phyloP scores from a whole-genome alignment of 2,797 vertebrate genomes.

The Synanceia verrucosa region DNA sequence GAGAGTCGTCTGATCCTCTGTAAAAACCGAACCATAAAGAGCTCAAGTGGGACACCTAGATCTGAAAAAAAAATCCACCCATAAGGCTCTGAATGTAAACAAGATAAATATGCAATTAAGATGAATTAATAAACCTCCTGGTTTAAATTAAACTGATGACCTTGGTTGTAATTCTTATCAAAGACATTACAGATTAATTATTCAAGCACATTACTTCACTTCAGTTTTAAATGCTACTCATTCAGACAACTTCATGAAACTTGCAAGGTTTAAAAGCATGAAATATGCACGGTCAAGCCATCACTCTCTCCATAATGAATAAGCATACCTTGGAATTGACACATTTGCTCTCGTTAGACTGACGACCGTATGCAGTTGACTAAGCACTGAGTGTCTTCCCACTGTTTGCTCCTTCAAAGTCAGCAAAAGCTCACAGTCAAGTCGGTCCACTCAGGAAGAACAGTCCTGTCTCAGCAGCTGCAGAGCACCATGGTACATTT shows the following conservation, averaged over 20 bases:
- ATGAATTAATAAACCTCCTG: constrained; percentile 50
- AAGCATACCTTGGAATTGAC: constrained; percentile 79
- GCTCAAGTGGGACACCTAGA: constrained; percentile 1
- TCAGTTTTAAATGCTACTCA: constrained; percentile 81
- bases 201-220: constrained; percentile 81
- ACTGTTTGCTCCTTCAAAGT: constrained; percentile 47
- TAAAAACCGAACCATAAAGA: constrained; percentile 23
- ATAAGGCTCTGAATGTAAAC: constrained; percentile 5
- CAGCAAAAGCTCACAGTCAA: constrained; percentile 50
- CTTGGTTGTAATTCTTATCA: constrained; percentile 74
- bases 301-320: constrained; percentile 82
- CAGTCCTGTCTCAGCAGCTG: constrained; percentile 9
- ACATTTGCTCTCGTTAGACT: constrained; percentile 59
- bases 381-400: constrained; percentile 45
- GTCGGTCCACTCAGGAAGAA: constrained; percentile 23
- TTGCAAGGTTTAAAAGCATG: constrained; percentile 77
- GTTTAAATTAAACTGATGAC: constrained; percentile 68
- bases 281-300: constrained; percentile 79
- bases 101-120: constrained; percentile 28
- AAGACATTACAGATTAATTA: constrained; percentile 79
- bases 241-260: constrained; percentile 86
- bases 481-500: neutral
- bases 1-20: neutral
- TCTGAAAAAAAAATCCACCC: constrained; percentile 11
- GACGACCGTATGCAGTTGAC: constrained; percentile 45